Conservation (phyloP, 2,888 invertebrate species). For the Auanema sp. region DNA sequence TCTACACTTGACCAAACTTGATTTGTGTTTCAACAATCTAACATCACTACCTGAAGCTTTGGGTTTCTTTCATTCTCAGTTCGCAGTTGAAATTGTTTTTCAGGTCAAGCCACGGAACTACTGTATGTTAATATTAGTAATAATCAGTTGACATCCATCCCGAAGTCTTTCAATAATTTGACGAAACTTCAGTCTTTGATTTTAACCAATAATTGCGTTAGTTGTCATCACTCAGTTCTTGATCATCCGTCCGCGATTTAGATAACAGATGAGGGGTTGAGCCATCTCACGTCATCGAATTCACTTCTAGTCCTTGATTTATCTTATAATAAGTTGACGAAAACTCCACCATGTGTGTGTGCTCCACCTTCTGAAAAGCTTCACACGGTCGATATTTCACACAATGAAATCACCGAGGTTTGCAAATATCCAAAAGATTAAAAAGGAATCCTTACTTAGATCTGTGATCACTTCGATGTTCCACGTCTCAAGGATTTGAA, state of each 20-base stretch:
- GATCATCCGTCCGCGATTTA: constrained; percentile 10
- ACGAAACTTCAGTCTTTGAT: constrained; percentile 42
- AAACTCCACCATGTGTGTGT: constrained; percentile 23
- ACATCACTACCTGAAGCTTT: neutral
- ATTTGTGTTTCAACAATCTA: neutral
- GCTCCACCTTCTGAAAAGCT: constrained; percentile 23
- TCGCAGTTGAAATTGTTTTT: constrained; percentile 4
- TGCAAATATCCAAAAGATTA: neutral
- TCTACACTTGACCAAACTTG: constrained; percentile 14
- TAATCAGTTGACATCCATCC: constrained; percentile 35
- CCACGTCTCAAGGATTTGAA: constrained; percentile 18
- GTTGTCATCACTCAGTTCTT: neutral
- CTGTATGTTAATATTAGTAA: constrained; percentile 40
- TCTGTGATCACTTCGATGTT: neutral
- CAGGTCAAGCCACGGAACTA: constrained; percentile 23
- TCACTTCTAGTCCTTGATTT: constrained; percentile 42
- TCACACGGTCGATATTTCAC: constrained; percentile 31
- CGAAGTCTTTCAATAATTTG: constrained; percentile 25
- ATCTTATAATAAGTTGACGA: constrained; percentile 31
- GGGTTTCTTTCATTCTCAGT: neutral
- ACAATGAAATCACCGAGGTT: constrained; percentile 30
- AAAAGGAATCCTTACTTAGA: neutral
- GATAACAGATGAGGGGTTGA: constrained; percentile 12
- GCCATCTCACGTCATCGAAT: constrained; percentile 30
- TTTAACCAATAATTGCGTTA: constrained; percentile 33